phyloP scores from a whole-genome alignment of 2,888 invertebrate species.

The Xestobium rufovillosum region DNA sequence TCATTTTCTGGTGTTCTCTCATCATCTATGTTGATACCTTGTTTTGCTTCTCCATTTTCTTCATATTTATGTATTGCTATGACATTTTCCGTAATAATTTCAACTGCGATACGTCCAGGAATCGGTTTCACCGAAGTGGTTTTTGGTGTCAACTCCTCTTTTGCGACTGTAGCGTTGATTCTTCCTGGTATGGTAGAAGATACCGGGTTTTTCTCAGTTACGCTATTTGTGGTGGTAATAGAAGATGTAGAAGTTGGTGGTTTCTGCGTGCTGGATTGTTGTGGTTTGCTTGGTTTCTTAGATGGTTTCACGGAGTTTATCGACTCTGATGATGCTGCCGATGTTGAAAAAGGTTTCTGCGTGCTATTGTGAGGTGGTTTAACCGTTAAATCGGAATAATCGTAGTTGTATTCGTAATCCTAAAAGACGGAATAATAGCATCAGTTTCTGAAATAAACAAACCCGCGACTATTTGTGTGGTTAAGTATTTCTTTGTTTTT shows the following conservation, averaged over 20 bases:
- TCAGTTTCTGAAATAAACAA: too few relatives aligned
- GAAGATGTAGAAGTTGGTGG: constrained; percentile 14
- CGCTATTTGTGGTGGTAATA: constrained; percentile 10
- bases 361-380: constrained; percentile 45
- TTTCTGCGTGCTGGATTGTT: constrained; percentile 9
- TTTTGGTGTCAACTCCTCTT: constrained; percentile 11
- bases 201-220: constrained; percentile 12
- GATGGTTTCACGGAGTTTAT: constrained; percentile 15
- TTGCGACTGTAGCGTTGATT: constrained; percentile 8
- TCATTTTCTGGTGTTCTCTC: too few relatives aligned
- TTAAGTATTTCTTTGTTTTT: too few relatives aligned
- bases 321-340: constrained; percentile 20
- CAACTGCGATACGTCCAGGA: not conserved
- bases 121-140: constrained; percentile 13
- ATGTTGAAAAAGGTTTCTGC: constrained; percentile 19
- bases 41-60: not conserved
- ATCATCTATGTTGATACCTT: too few relatives aligned
- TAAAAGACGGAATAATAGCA: constrained; percentile 38
- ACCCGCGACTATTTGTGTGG: too few relatives aligned
- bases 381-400: constrained; percentile 63
- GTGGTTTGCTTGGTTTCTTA: constrained; percentile 14
- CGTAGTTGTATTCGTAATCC: constrained; percentile 69
- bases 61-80: not conserved
- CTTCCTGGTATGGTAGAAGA: constrained; percentile 8
- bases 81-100: not conserved